Evolutionary conservation across 2,888 invertebrate genomes (phyloP).

Genomic region (Tenthredo mesomela): DNA sequence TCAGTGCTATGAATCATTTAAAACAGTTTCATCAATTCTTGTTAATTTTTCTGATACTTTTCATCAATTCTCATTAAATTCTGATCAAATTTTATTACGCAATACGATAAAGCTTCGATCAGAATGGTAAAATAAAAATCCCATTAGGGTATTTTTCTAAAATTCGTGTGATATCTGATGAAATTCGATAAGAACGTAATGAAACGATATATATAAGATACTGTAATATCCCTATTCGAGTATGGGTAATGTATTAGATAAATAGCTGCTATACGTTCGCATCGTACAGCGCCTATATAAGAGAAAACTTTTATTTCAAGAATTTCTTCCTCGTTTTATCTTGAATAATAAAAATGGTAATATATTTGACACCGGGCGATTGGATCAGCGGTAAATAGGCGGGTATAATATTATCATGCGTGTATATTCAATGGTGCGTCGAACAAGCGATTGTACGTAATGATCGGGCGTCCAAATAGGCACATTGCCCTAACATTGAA

Average conservation of each 20-base stretch:
- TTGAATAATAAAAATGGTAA: conserved; percentile 9
- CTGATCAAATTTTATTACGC: too few relatives aligned
- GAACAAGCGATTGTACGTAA: neutral
- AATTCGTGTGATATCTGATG: neutral
- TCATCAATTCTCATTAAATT: too few relatives aligned
- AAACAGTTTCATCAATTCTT: too few relatives aligned
- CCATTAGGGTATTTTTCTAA: too few relatives aligned
- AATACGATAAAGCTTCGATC: too few relatives aligned
- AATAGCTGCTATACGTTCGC: too few relatives aligned
- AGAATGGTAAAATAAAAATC: too few relatives aligned
- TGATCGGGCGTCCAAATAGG: neutral
- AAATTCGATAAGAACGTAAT: neutral
- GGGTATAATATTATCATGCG: neutral
- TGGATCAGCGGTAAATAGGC: neutral
- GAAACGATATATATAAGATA: neutral
- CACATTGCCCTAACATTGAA: neutral
- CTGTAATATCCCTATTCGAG: neutral
- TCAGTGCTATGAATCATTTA: too few relatives aligned
- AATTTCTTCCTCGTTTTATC: neutral
- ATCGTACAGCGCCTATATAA: too few relatives aligned
- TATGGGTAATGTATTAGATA: neutral
- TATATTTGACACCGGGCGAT: neutral
- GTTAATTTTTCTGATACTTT: too few relatives aligned
- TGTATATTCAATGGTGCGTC: conserved; percentile 22
- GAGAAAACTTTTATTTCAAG: neutral